phyloP scores from a whole-genome alignment of 2,888 invertebrate genomes.

The Sialis fuliginosa region DNA sequence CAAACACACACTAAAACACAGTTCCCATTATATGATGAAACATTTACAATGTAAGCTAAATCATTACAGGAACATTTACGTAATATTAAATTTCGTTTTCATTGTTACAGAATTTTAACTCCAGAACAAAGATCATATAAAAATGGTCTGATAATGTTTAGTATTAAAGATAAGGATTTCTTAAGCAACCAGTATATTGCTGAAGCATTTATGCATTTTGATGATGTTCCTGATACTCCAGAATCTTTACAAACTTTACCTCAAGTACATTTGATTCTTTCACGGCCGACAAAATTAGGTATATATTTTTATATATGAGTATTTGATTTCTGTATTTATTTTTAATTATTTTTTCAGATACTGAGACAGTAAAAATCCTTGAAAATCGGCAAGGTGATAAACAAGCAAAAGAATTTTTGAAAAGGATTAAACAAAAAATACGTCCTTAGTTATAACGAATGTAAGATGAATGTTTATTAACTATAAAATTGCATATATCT shows the following conservation, averaged over 20 bases:
- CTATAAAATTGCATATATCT: no score
- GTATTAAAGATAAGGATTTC: constrained; percentile 92
- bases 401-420: constrained; percentile 75
- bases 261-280: constrained; percentile 55
- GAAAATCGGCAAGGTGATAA: constrained; percentile 75
- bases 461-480: no score
- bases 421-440: constrained; percentile 53
- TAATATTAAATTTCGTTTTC: background rate
- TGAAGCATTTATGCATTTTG: constrained; percentile 77
- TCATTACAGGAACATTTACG: background rate
- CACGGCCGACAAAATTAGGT: constrained; percentile 51
- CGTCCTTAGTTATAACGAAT: constrained; percentile 6
- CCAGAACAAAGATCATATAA: constrained; percentile 48
- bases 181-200: constrained; percentile 88
- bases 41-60: constrained; percentile 75
- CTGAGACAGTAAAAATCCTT: constrained; percentile 56
- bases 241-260: constrained; percentile 41
- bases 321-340: background rate
- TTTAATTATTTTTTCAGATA: constrained; percentile 27
- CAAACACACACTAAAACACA: constrained; percentile 83
- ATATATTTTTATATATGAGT: constrained; percentile 15
- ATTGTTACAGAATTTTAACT: constrained; percentile 39
- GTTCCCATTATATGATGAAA: constrained; percentile 89
- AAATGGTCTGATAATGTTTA: constrained; percentile 67
- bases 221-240: constrained; percentile 46